Conservation (phyloP, 2,113 vertebrate species). For the Hoplias malabaricus region DNA sequence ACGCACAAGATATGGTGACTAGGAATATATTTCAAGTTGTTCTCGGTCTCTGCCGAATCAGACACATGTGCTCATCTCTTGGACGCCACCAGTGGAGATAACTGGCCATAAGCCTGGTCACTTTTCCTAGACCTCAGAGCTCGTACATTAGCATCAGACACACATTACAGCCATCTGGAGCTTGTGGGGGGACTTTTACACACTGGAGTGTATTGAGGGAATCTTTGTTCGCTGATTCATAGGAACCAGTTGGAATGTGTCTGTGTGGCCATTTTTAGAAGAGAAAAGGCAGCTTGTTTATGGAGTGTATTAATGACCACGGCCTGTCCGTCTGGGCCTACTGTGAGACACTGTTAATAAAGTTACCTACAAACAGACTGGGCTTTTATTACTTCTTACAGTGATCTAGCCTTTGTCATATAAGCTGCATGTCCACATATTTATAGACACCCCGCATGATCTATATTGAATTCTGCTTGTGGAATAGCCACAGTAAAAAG, state of each 20-base stretch:
- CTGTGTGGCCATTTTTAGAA: slow-evolving; percentile 16
- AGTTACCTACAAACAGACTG: too few species aligned
- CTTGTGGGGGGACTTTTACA: slow-evolving; percentile 48
- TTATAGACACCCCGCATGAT: too few species aligned
- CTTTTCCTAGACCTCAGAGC: slow-evolving; percentile 48
- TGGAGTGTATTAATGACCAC: slow-evolving; percentile 12
- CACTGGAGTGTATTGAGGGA: slow-evolving; percentile 51
- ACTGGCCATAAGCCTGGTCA: slow-evolving; percentile 39
- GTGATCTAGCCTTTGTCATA: neutral
- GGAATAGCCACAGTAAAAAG: too few species aligned
- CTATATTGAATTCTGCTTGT: too few species aligned
- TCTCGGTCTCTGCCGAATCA: slow-evolving; percentile 47
- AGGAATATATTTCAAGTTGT: too few species aligned
- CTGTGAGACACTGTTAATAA: neutral
- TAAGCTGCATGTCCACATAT: too few species aligned
- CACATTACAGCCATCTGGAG: slow-evolving; percentile 68
- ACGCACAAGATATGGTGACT: too few species aligned
- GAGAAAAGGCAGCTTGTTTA: slow-evolving; percentile 36
- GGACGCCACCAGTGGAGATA: slow-evolving; percentile 51
- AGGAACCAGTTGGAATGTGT: slow-evolving; percentile 46
- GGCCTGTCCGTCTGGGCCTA: neutral
- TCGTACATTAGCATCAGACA: slow-evolving; percentile 58
- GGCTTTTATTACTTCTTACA: neutral
- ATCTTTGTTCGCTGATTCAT: slow-evolving; percentile 55
- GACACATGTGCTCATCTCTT: slow-evolving; percentile 59